Evolutionary conservation across 1,140 invertebrate genomes (phyloP), one percentile per base, ranked within the genome.

Genomic region (Agraylea sexmaculata): DNA sequence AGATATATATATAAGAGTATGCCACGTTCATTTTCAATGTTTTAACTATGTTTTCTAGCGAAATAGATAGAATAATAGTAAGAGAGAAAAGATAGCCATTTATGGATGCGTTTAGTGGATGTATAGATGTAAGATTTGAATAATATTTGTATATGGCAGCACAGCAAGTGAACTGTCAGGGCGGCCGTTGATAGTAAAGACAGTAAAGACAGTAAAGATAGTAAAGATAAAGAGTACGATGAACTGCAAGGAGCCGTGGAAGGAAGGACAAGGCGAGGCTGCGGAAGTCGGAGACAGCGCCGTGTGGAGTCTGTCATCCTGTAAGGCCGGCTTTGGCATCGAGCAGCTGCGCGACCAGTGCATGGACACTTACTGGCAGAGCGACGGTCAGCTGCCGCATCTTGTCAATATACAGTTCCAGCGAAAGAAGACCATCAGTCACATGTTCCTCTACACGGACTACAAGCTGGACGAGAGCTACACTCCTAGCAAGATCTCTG

Each of bases 401-500:
- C 68, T 96, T 45, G 89, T 99, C 0, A 99, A 97, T 57, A 94
- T 99, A 47, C 92, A 98, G 55, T 99, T 99, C 61, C 79, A 87
- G 49, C 74, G 85, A 51, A 96, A 98, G 67, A 99, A 89, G 1
- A 91, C 89, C 23, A 83, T 99, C 12, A 78, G 84, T 42, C 87
- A 96, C 64, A 86, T 99, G 41, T 94, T 88, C 56, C 85, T 99
- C 39, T 98, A 96, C 57, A 91, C 91, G 1, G 93, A 99, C 64
- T 98, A 90, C 58, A 98, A 97, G 63, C 60, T 94, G 11, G 95
- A 99, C 70, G 95, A 99, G 68, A 96, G 92, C 59, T 99, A 99
- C 54, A 99, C 95, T 2, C 95, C 95, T 1, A 92, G 86, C 49
- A 80, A 90, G 58, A 90, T 98, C 47, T 95, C 91, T 2, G 84